Evolutionary conservation across 2,888 invertebrate genomes (phyloP).

Genomic region (Acronicta aceris): DNA sequence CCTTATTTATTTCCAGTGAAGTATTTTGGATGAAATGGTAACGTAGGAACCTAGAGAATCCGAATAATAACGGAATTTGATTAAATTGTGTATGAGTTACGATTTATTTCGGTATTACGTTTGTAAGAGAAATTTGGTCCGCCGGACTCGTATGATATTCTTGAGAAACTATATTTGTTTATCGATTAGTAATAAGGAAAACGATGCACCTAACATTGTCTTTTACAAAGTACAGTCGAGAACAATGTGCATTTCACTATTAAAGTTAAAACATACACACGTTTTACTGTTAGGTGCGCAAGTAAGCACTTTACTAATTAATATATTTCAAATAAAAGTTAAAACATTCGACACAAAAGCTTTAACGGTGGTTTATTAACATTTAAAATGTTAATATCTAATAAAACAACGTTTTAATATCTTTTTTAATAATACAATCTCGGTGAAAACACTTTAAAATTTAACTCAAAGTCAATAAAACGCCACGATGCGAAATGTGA

Average conservation of each 20-base stretch:
- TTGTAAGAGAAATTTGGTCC: no score
- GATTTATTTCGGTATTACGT: no score
- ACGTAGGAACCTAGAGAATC: no score
- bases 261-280: background rate
- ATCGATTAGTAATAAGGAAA: conserved; percentile 15
- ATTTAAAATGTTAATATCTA: conserved; percentile 15
- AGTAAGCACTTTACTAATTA: background rate
- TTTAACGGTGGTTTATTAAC: background rate
- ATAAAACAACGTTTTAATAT: conserved; percentile 15
- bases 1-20: no score
- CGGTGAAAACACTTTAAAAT: conserved; percentile 53
- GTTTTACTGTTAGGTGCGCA: background rate
- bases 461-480: conserved; percentile 53
- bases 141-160: conserved; percentile 27
- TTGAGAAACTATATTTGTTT: conserved; percentile 13
- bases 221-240: background rate
- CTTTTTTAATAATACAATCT: conserved; percentile 41
- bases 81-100: no score
- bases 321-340: background rate
- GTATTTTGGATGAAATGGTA: no score
- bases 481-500: conserved; percentile 56
- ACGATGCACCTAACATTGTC: background rate
- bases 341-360: conserved; percentile 1
- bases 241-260: conserved; percentile 16
- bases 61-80: no score